Conservation (phyloP, 2,888 invertebrate genomes). For the Drosophila borborema region DNA sequence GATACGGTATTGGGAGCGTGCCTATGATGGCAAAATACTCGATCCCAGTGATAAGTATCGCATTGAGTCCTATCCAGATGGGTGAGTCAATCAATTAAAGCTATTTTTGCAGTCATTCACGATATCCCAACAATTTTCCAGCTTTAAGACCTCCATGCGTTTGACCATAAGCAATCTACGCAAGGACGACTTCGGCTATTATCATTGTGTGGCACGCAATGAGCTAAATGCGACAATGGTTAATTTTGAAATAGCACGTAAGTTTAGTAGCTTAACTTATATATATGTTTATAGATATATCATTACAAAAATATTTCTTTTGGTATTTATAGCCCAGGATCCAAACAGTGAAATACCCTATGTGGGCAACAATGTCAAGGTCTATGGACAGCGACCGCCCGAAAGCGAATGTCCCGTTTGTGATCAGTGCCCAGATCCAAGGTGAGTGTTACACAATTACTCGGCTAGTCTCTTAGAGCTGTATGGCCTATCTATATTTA, state of each 20-base stretch:
- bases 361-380: constrained; percentile 84
- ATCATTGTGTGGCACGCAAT: constrained; percentile 94
- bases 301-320: no score
- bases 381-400: constrained; percentile 88
- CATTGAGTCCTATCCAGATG: constrained; percentile 87
- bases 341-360: constrained; percentile 86
- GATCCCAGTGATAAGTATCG: constrained; percentile 89
- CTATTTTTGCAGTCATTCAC: not conserved
- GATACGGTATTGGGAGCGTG: constrained; percentile 93
- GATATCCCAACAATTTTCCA: constrained; percentile 22
- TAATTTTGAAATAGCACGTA: constrained; percentile 89
- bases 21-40: constrained; percentile 90
- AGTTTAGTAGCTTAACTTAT: constrained; percentile 46
- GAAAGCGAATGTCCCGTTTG: constrained; percentile 88
- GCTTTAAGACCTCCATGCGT: constrained; percentile 90
- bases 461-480: not conserved
- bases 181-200: constrained; percentile 90
- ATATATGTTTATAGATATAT: no score
- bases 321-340: constrained; percentile 83
- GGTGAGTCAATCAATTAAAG: constrained; percentile 65
- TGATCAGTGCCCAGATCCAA: constrained; percentile 87
- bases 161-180: constrained; percentile 90
- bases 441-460: constrained; percentile 64
- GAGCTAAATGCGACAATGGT: constrained; percentile 93
- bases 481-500: no score